Base-by-base conservation (phyloP, 2,113 vertebrate genomes). In the Otolemur garnettii region DNA sequence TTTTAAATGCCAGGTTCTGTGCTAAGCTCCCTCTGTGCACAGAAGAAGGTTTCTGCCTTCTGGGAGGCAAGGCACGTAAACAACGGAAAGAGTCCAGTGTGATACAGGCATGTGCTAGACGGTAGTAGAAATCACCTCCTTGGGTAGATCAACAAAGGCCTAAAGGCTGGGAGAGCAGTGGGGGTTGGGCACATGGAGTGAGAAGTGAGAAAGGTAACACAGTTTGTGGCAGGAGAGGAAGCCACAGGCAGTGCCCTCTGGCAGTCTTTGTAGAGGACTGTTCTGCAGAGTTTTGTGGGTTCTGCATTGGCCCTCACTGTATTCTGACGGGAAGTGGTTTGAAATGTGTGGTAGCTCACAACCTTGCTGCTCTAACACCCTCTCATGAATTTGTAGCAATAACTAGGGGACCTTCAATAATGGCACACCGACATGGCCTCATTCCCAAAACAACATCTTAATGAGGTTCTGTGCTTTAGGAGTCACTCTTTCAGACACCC, bases 391-490 rank as follows among this genome's bases (percentile, higher is more conserved):
- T 69, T 24, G 38, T 86, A 96, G 71, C 68, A 91, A 22, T 90
- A 95, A 85, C 13, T 24, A 94, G 72, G 90, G 72, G 92, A 53
- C 33, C 33, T 84, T 92, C 57, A 12, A 26, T 77, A 96, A 92
- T 11, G 80, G 59, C 83, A 81, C 45, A 69, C 53, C 53, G 64
- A 84, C 64, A 53, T 33, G 94, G 74, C 38, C 15, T 93, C 26
- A 4, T 84, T 89, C 87, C 87, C 93, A 84, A 90, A 97, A 68
- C 45, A 87, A 74, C 38, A n/a, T 69, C 30, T 78, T 84, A 55
- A 83, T 50, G 77, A 90, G 81, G 68, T 60, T 83, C 88, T 91
- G 62, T 84, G 77, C 68, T 81, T 96, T 64, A 26, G n/a, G 42
- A 82, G 59, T 42, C 53, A 0, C 6, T 38, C 45, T 94, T 94